Conservation (phyloP, 53 echinoderm and acorn worm species). For the Crossaster papposus region DNA sequence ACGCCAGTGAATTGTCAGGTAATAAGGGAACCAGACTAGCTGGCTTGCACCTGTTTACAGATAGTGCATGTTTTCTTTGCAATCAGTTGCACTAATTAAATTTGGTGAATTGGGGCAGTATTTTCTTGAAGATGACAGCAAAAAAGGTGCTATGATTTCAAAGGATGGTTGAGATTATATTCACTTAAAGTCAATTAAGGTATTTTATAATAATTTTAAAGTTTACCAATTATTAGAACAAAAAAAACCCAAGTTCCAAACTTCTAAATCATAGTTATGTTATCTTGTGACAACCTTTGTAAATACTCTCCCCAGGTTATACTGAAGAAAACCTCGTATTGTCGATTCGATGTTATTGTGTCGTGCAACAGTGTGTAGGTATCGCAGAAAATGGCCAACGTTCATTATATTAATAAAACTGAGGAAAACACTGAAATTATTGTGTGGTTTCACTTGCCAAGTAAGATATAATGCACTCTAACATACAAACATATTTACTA, state of each 20-base stretch:
- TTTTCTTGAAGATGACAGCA: too few species aligned
- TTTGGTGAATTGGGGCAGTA: too few species aligned
- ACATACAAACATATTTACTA: not conserved
- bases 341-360: constrained; percentile 6
- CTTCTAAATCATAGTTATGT: constrained; percentile 21
- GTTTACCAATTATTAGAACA: too few species aligned
- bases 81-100: too few species aligned
- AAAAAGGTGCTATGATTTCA: too few species aligned
- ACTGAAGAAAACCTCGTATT: constrained; percentile 2
- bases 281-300: constrained; percentile 5
- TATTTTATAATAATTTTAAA: too few species aligned
- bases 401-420: constrained; percentile 33
- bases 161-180: too few species aligned
- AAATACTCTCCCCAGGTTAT: constrained; percentile 28
- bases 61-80: too few species aligned
- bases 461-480: not conserved
- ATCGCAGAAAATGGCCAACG: constrained; percentile 32
- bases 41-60: too few species aligned
- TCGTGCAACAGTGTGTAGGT: constrained; percentile 45
- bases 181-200: too few species aligned
- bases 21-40: too few species aligned
- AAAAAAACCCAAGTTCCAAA: not conserved
- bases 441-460: not conserved
- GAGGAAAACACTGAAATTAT: not conserved
- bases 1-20: too few species aligned